Base-by-base conservation (phyloP, 2,797 vertebrate genomes). In the Euphonia xanthogaster region DNA sequence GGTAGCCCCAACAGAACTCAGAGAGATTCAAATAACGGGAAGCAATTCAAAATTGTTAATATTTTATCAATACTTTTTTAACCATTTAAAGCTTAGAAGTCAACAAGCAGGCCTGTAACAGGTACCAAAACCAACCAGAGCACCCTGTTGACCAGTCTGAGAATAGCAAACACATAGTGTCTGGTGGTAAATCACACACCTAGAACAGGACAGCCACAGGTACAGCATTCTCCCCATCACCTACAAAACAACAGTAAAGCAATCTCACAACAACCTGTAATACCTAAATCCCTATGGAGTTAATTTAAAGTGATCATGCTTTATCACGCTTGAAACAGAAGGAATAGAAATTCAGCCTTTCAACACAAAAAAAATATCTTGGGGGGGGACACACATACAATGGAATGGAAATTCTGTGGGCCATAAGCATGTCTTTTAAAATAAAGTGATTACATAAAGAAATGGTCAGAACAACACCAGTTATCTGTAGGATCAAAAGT, bases 161-260 rank as follows among this genome's bases (percentile, higher is more conserved):
- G 58, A 58, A 53, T 0, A 44, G 6, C 23, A 61, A 68, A n/a
- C 12, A 39, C 1, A 1, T 25, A 12, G 5, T 4, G 42, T 15
- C 44, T 75, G 33, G 37, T 5, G 10, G 14, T 33, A 86, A 10
- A 45, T 65, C 40, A 60, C 0, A 0, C 30, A 39, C 35, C 23
- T 13, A 30, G 25, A 70, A 55, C 14, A 81, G 19, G 15, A 50
- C n/a, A 50, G 39, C 3, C n/a, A 67, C 12, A 33, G 27, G 20
- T 22, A 25, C 0, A 2, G 9, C 15, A 61, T 40, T 47, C 27
- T 17, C 68, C 25, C 45, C 47, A 39, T 24, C n/a, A 33, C 14
- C 44, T 2, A 1, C 22, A 4, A 5, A 67, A 55, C 12, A 33
- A 6, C 14, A 87, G 10, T 17, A 66, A 81, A 70, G n/a, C 20